Evolutionary conservation across 2,113 vertebrate genomes (phyloP).

Genomic region (Camelus dromedarius): DNA sequence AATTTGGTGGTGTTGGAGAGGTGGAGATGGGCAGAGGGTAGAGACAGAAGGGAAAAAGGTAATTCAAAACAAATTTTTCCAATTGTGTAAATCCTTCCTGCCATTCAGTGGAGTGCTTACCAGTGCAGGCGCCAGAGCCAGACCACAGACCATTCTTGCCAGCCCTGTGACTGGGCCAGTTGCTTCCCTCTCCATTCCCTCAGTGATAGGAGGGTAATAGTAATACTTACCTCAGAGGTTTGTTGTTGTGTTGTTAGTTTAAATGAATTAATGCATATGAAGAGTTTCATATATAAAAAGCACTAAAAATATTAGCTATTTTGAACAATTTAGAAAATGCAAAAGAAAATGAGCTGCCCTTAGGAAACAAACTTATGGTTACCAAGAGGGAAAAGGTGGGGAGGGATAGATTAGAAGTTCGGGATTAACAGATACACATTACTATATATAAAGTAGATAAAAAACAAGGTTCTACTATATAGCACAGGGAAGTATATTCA

Average conservation of each 20-base stretch:
- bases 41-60: neutral
- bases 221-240: neutral
- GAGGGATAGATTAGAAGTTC: too few relatives aligned
- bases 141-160: neutral
- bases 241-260: neutral
- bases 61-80: conserved; percentile 12
- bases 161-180: neutral
- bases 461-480: too few relatives aligned
- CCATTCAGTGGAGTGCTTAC: neutral
- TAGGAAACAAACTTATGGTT: too few relatives aligned
- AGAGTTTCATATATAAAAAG: neutral
- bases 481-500: too few relatives aligned
- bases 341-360: neutral
- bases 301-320: neutral
- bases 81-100: conserved; percentile 23
- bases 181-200: neutral
- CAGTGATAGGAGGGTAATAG: neutral
- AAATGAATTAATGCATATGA: neutral
- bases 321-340: conserved; percentile 40
- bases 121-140: neutral
- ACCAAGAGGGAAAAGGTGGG: too few relatives aligned
- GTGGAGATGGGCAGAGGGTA: neutral
- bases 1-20: neutral
- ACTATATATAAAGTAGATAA: too few relatives aligned
- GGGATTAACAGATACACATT: too few relatives aligned